phyloP scores from a whole-genome alignment of 2,797 vertebrate genomes.

The Peromyscus eremicus region DNA sequence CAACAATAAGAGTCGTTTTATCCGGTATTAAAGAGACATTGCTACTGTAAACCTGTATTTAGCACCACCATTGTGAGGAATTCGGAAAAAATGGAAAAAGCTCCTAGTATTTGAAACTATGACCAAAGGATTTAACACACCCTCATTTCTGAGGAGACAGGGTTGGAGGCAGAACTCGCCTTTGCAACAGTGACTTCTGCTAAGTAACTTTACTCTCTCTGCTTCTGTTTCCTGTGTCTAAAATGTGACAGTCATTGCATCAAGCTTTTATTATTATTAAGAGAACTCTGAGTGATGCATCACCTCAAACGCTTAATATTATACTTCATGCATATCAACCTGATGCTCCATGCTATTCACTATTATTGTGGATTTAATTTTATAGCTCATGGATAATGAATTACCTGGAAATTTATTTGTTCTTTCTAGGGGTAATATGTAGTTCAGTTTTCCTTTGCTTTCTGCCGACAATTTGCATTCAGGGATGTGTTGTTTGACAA shows the following conservation, averaged over 20 bases:
- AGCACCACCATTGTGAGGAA: not conserved
- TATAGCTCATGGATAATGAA: not conserved
- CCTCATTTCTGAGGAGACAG: not conserved
- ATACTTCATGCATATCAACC: not conserved
- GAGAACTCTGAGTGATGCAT: not conserved
- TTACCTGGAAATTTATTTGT: constrained; percentile 95
- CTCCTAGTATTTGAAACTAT: not conserved
- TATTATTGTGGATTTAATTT: not conserved
- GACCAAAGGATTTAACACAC: not conserved
- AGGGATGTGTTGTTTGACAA: constrained; percentile 89
- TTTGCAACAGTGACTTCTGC: not conserved
- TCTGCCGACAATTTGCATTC: constrained; percentile 90
- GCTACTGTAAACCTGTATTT: too few species aligned
- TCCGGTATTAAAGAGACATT: not conserved
- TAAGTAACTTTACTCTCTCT: not conserved
- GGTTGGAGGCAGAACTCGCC: not conserved
- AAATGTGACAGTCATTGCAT: too few species aligned
- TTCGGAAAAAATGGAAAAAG: not conserved
- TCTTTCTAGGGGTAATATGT: constrained; percentile 93
- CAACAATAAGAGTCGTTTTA: not conserved
- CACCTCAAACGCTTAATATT: not conserved
- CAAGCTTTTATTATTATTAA: too few species aligned
- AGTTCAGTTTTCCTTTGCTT: constrained; percentile 92
- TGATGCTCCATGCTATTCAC: not conserved
- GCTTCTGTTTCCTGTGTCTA: not conserved